These are phyloP conservation scores for Eristalis pertinax DNA, from an alignment of 2,888 invertebrate genomes.

Conservation along the genomic window DNA sequence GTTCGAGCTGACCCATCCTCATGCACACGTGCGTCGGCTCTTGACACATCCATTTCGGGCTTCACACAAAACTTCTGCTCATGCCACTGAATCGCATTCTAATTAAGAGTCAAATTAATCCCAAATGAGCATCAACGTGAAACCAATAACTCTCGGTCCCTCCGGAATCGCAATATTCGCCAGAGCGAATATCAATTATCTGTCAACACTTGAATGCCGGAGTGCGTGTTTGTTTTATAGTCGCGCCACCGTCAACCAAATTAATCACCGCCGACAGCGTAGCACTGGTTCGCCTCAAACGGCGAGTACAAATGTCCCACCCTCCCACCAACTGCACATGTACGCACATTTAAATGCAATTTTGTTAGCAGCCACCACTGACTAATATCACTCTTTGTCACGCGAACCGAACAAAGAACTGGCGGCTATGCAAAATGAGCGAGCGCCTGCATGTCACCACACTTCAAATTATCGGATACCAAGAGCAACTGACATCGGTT, in stretches of 20 bases:
- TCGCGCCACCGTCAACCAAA: constrained; percentile 12
- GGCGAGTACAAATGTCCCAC: not conserved
- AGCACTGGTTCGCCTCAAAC: not conserved
- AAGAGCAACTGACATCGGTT: constrained; percentile 19
- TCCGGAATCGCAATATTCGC: constrained; percentile 1
- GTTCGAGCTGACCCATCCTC: not conserved
- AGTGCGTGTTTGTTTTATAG: not conserved
- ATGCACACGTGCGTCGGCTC: not conserved
- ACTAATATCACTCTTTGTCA: not conserved
- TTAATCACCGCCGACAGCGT: not conserved
- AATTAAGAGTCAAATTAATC: constrained; percentile 53
- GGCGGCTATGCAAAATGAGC: not conserved
- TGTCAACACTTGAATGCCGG: constrained; percentile 21
- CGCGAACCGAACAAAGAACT: not conserved
- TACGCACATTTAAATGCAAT: constrained; percentile 5
- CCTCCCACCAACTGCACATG: not conserved
- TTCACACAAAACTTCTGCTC: not conserved
- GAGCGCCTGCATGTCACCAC: not conserved
- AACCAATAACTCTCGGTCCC: constrained; percentile 36
- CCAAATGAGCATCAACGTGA: constrained; percentile 16
- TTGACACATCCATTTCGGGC: not conserved
- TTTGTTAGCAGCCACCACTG: not conserved
- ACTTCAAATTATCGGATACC: constrained; percentile 3
- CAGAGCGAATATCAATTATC: constrained; percentile 28
- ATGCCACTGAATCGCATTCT: constrained; percentile 30